Evolutionary conservation across 2,797 vertebrate genomes (phyloP), one percentile per base, ranked within the genome.

Genomic region (Streptopelia turtur): DNA sequence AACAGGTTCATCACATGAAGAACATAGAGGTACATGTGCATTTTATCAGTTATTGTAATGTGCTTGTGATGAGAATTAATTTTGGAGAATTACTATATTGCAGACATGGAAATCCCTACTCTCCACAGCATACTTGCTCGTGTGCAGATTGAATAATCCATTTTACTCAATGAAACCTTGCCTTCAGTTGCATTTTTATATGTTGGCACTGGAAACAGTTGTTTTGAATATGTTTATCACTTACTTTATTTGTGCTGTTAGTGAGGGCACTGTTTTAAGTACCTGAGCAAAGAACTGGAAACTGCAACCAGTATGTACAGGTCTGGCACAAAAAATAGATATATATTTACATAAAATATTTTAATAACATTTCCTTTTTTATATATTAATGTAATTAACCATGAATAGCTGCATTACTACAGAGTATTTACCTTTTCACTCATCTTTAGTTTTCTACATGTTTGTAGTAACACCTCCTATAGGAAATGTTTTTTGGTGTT

Each of bases 1-100:
- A 64, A 23, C 30, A 12, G 5, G 2, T 41, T 90, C 6, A 45
- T 56, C 6, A 4, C 31, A 60, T 8, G 45, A 78, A 65, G 39
- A 88, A 21, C 27, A 68, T 0, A 0, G 9, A 70, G 25, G 18
- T 78, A 56, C 31, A 39, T 0, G 0, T 31, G 13, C 28, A 33
- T 76, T 68, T 76, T 63, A 57, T 56, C 56, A 52, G 22, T 60
- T 77, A 65, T 8, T 50, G 16, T 64, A 59, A 75, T 74, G 83
- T 50, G 33, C 17, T 56, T 4, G 1, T 53, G 13, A 49, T 60
- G 8, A 78, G 18, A 90, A 84, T 31, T 61, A 49, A 21, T 80
- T 92, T 37, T 71, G 18, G 28, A 43, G 39, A 76, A 39, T 79
- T 39, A 33, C 20, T 69, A 0, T 24, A 30, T 25, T 43, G 35